Percentiles rank a stretch among this genome's conserved stretches.
Conservation (phyloP, 2,113 vertebrate genomes). For the Circaetus gallicus region DNA sequence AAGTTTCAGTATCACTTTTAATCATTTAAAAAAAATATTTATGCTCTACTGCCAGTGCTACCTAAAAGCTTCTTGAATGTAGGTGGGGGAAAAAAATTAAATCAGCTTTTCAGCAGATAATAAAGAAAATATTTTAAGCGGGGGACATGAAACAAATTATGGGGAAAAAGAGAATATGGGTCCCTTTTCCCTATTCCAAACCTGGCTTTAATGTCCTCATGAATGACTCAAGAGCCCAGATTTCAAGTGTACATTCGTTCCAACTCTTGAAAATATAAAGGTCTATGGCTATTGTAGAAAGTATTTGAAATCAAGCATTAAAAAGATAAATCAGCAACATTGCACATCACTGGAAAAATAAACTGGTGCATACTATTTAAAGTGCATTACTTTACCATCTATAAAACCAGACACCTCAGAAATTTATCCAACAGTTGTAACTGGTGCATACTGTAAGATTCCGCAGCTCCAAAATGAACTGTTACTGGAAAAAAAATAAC, state of each 20-base stretch:
- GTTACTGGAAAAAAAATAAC: slow-evolving; percentile 9
- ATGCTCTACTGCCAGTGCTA: not conserved
- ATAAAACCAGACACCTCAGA: not conserved
- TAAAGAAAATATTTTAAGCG: not conserved
- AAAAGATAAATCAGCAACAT: slow-evolving; percentile 30
- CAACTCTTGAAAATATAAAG: slow-evolving; percentile 35
- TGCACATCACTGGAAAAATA: slow-evolving; percentile 20
- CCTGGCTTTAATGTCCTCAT: slow-evolving; percentile 2
- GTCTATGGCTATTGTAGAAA: slow-evolving; percentile 54
- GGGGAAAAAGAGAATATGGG: not conserved
- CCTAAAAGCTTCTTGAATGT: slow-evolving; percentile 1
- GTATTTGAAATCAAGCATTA: not conserved
- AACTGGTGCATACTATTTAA: slow-evolving; percentile 30
- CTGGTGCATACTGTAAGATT: not conserved
- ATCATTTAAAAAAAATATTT: slow-evolving; percentile 52
- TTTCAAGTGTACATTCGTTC: slow-evolving; percentile 50
- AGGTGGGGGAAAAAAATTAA: not conserved
- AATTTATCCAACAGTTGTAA: not conserved
- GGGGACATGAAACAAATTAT: not conserved
- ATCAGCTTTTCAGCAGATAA: slow-evolving; percentile 1
- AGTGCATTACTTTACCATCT: slow-evolving; percentile 41
- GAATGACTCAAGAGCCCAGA: slow-evolving; percentile 26
- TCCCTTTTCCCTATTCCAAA: not conserved
- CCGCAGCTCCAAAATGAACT: not conserved
- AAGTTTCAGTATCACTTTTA: slow-evolving; percentile 1